Evolutionary conservation across 2,113 vertebrate genomes (phyloP).

Genomic region (Reinhardtius hippoglossoides): DNA sequence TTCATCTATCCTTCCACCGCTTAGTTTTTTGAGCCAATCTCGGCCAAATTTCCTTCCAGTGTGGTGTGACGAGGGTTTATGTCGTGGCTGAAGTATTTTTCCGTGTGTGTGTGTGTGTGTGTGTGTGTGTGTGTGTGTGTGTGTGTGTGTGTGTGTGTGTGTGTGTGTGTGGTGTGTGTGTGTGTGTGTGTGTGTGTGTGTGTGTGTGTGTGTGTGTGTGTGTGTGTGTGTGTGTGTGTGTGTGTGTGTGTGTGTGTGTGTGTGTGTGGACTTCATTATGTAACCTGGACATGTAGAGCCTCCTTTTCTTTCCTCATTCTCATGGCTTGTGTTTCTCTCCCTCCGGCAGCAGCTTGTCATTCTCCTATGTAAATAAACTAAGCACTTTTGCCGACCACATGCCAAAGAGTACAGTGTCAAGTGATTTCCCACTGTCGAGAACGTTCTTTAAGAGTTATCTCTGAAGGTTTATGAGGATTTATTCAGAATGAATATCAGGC

Average conservation of each 20-base stretch:
- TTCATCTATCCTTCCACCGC: constrained; percentile 24
- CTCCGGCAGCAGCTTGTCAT: constrained; percentile 23
- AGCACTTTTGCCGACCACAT: constrained; percentile 18
- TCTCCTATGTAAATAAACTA: constrained; percentile 63
- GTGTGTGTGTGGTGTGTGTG: constrained; percentile 68
- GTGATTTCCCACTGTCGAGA: neutral
- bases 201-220: constrained; percentile 70
- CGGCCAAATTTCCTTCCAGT: constrained; percentile 28
- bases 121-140: constrained; percentile 62
- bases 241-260: constrained; percentile 60
- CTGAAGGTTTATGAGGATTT: neutral
- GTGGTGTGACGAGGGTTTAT: constrained; percentile 4
- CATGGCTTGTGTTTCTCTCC: constrained; percentile 50
- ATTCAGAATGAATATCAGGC: constrained; percentile 4
- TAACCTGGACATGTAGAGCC: constrained; percentile 52
- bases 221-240: constrained; percentile 65
- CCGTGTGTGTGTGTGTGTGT: constrained; percentile 64
- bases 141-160: constrained; percentile 67
- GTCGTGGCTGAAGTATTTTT: constrained; percentile 66
- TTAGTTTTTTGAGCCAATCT: constrained; percentile 27
- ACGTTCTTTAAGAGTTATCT: neutral
- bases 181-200: constrained; percentile 55
- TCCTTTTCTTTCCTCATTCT: constrained; percentile 1
- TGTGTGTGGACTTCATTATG: constrained; percentile 73
- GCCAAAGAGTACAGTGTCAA: neutral